These are phyloP conservation scores for Zaprionus kolodkinae DNA, from an alignment of 1,140 invertebrate species.

Conservation along the genomic window DNA sequence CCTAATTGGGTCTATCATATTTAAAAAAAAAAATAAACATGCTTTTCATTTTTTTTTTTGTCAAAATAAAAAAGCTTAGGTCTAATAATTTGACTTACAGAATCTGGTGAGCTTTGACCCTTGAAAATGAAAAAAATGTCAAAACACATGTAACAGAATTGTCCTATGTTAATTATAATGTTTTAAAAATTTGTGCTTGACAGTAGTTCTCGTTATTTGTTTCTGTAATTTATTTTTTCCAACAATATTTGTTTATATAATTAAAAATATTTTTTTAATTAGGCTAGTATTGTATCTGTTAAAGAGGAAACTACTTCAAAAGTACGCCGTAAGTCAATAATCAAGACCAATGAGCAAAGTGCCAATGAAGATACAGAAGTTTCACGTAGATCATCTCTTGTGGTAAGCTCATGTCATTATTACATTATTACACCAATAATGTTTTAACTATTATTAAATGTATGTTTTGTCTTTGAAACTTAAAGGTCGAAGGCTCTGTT, in stretches of 20 bases:
- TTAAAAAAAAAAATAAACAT: too few species aligned
- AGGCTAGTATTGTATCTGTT: constrained; percentile 68
- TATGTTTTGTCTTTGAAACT: neutral
- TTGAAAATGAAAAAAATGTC: too few species aligned
- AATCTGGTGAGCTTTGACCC: too few species aligned
- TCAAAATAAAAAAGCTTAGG: too few species aligned
- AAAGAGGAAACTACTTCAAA: constrained; percentile 66
- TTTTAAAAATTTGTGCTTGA: too few species aligned
- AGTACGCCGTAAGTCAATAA: constrained; percentile 63
- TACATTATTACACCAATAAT: too few species aligned
- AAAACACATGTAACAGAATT: too few species aligned
- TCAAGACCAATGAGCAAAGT: constrained; percentile 64
- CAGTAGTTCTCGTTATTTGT: neutral
- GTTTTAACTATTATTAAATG: neutral
- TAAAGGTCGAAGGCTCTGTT: constrained; percentile 85
- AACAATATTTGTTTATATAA: constrained; percentile 5
- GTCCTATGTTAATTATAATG: too few species aligned
- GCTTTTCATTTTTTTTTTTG: too few species aligned
- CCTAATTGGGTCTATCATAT: too few species aligned
- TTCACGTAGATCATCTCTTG: constrained; percentile 67
- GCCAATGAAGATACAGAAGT: constrained; percentile 83
- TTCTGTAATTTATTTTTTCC: neutral
- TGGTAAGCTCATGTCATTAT: constrained; percentile 55
- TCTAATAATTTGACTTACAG: too few species aligned
- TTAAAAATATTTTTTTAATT: constrained; percentile 12